Evolutionary conservation across 30 jellyfish, hydroid and myxozoan genomes (phyloP), one percentile per base, ranked within the genome.

Genomic region (Aurelia aurita): DNA sequence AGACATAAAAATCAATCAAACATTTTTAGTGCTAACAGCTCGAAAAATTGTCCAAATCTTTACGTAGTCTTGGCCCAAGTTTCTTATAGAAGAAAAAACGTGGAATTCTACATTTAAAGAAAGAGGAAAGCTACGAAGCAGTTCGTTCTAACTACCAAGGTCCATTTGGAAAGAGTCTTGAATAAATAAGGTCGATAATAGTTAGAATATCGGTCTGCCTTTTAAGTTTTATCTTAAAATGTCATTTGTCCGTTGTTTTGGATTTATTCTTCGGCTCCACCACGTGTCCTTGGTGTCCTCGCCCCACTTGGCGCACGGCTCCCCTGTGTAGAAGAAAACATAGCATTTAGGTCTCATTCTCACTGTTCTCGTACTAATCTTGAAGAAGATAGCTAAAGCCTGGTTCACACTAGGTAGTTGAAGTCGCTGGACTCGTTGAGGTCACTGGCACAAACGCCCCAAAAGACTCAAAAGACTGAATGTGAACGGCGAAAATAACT

Each of bases 241-340:
- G 72, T 62, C 65, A 63, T 64, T 80, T 66, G 15, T 18, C 21
- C 46, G 66, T 29, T 6, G 28, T 13, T 21, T 63, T 27, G 25
- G 32, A 23, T 28, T 68, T 69, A 67, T 53, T 68, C 84, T 51
- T 82, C 93, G 16, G 80, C 93, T 68, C 93, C 93, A 1, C 81
- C 86, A n/a, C 95, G 91, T 25, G 96, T 31, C 55, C 98, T 79
- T 19, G 98, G 98, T 47, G 96, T 91, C 75, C 98, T 91, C 44
- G 98, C 96, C 58, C 90, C 96, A 47, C 98, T 91, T 12, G 98
- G 94, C 43, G 98, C 95, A 49, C 98, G 94, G 94, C 98, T 91
- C 3, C 97, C 91, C 98, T 91, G 89, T 44, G 29, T 23, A 21
- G n/a, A 68, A 68, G 69, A 44, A 62, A 19, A 26, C 49, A 29